phyloP scores from a whole-genome alignment of 2,113 vertebrate genomes.

The Passer domesticus region DNA sequence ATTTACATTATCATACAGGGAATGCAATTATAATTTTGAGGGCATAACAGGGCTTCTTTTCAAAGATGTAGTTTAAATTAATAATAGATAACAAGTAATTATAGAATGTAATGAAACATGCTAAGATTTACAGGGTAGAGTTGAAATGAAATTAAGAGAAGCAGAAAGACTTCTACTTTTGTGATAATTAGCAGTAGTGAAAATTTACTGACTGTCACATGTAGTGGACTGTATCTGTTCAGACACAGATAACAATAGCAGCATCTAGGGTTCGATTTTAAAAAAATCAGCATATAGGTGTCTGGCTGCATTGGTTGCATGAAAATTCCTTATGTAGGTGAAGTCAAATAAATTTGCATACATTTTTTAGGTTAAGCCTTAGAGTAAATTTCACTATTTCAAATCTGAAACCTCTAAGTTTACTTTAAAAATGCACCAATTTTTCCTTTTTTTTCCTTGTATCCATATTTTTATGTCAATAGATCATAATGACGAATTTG shows the following conservation, averaged over 20 bases:
- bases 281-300: not conserved
- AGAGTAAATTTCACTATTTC: not conserved
- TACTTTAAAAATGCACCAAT: not conserved
- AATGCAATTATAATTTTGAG: slow-evolving; percentile 14
- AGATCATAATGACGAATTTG: not conserved
- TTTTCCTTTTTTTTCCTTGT: not conserved
- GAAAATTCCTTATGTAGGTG: not conserved
- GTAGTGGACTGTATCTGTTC: not conserved
- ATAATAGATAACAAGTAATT: not conserved
- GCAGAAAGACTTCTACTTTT: not conserved
- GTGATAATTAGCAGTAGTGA: not conserved
- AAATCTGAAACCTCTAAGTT: not conserved
- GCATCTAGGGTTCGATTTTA: not conserved
- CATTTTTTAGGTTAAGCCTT: not conserved
- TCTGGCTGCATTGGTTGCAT: not conserved
- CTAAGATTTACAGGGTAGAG: not conserved
- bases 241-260: not conserved
- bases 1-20: slow-evolving; percentile 13
- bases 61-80: slow-evolving; percentile 40
- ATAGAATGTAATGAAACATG: slow-evolving; percentile 11
- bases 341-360: not conserved
- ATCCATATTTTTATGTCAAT: not conserved
- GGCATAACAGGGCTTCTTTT: not conserved
- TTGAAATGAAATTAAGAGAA: not conserved
- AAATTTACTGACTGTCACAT: not conserved